A percentile compares a stretch with the other conserved stretches of the same genome.
These are phyloP conservation scores for Leptodactylus fallax DNA, from an alignment of 2,797 vertebrate genomes.

Conservation along the genomic window DNA sequence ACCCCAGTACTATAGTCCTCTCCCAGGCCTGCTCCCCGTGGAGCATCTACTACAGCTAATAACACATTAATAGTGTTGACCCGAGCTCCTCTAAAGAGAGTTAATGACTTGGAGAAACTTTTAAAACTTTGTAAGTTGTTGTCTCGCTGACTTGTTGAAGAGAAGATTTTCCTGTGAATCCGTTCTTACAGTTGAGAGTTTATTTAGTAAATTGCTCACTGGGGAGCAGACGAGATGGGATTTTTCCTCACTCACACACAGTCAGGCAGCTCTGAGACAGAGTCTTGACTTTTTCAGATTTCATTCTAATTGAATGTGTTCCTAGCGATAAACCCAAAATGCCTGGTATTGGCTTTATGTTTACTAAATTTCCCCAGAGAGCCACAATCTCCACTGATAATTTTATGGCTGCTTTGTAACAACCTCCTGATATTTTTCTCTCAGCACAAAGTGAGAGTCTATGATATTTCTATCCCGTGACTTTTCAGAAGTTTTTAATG, in stretches of 20 bases:
- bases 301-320: slow-evolving; percentile 62
- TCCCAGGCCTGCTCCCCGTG: neutral
- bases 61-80: neutral
- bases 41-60: neutral
- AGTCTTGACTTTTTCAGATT: slow-evolving; percentile 55
- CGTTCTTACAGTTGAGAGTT: slow-evolving; percentile 51
- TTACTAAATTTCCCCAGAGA: slow-evolving; percentile 60
- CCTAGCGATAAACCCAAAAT: slow-evolving; percentile 62
- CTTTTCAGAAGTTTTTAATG: slow-evolving; percentile 31
- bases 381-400: slow-evolving; percentile 57
- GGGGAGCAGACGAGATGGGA: slow-evolving; percentile 34
- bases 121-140: slow-evolving; percentile 1
- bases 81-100: neutral
- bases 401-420: slow-evolving; percentile 57
- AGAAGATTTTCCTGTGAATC: slow-evolving; percentile 44
- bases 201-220: slow-evolving; percentile 55
- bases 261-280: slow-evolving; percentile 40
- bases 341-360: slow-evolving; percentile 56
- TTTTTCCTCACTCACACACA: slow-evolving; percentile 33
- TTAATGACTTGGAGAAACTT: slow-evolving; percentile 3
- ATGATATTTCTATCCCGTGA: slow-evolving; percentile 39
- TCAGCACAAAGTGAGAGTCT: slow-evolving; percentile 20
- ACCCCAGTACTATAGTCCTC: neutral
- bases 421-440: slow-evolving; percentile 55
- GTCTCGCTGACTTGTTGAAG: slow-evolving; percentile 20